phyloP scores from a whole-genome alignment of 2,113 vertebrate genomes.

The Equus quagga region DNA sequence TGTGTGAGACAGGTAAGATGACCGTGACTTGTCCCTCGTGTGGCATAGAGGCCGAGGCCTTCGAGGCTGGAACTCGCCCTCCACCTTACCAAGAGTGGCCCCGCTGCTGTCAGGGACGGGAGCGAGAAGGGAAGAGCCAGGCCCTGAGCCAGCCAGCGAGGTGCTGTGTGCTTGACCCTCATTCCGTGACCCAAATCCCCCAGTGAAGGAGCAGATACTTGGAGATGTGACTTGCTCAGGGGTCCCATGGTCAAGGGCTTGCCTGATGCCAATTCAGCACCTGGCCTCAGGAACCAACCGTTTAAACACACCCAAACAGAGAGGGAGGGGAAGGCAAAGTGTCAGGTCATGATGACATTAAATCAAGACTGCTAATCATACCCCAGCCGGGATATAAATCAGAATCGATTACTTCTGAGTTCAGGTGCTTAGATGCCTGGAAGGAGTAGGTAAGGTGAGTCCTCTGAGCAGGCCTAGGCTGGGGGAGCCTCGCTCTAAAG shows the following conservation, averaged over 20 bases:
- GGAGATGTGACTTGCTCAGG: background rate
- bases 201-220: background rate
- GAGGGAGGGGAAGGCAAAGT: background rate
- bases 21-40: too few relatives aligned
- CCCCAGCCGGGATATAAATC: background rate
- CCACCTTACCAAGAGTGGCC: background rate
- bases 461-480: background rate
- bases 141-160: background rate
- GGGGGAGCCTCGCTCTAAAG: background rate
- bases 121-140: background rate
- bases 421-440: background rate
- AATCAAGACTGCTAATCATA: conserved; percentile 61
- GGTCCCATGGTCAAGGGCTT: background rate
- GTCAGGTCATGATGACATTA: conserved; percentile 37
- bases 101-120: background rate
- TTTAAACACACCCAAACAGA: background rate
- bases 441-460: background rate
- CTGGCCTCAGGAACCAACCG: background rate
- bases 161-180: background rate
- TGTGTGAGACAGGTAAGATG: background rate
- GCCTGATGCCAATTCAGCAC: background rate
- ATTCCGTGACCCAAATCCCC: background rate
- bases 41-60: background rate
- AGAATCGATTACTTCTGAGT: conserved; percentile 18
- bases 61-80: rapidly evolving